Evolutionary conservation across 2,113 vertebrate species (phyloP).

Genomic region (Leucopsar rothschildi): DNA sequence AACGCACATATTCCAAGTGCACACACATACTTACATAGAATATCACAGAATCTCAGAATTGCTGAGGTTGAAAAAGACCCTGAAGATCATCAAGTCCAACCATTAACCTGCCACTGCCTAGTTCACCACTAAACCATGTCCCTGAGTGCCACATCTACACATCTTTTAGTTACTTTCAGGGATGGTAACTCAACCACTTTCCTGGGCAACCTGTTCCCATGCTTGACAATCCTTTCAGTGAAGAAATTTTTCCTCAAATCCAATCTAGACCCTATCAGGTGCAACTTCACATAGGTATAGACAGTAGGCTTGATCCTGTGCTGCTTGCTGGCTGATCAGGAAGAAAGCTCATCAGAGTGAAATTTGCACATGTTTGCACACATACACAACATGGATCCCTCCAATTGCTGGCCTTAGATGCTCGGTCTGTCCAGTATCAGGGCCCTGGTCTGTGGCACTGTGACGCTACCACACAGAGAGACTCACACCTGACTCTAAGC

Average conservation of each 20-base stretch:
- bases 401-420: background rate
- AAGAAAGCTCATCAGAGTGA: background rate
- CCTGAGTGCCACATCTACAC: background rate
- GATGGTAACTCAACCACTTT: background rate
- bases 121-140: background rate
- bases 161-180: background rate
- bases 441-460: background rate
- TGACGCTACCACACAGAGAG: no score
- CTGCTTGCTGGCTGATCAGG: background rate
- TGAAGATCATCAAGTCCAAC: background rate
- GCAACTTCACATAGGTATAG: background rate
- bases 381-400: background rate
- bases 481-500: no score
- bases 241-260: background rate
- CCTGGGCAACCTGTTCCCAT: background rate
- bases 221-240: background rate
- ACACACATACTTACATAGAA: background rate
- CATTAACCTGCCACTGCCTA: background rate
- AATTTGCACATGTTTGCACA: background rate
- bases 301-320: background rate
- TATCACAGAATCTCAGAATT: background rate
- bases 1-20: background rate
- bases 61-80: background rate
- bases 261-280: fast-evolving
- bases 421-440: background rate